Percentiles rank a stretch among this genome's conserved stretches.
These are phyloP conservation scores for Numida meleagris DNA, from an alignment of 2,113 vertebrate species.

Conservation along the genomic window DNA sequence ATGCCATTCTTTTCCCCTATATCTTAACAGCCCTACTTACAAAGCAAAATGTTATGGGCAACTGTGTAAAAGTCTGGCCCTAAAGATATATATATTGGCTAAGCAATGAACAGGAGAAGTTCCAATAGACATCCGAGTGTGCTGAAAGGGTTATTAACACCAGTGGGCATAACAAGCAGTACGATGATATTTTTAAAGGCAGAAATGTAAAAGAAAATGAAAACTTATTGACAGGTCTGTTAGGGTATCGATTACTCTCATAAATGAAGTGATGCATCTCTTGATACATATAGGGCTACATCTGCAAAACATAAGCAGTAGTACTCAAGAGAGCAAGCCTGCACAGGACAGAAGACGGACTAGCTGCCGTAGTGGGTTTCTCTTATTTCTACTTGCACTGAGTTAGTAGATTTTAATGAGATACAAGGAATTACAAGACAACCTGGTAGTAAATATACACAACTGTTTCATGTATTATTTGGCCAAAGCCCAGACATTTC, in stretches of 20 bases:
- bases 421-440: background rate
- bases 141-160: background rate
- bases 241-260: background rate
- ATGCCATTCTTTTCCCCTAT: background rate
- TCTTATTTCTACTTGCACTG: background rate
- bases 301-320: background rate
- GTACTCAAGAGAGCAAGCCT: background rate
- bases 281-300: background rate
- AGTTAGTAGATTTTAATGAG: background rate
- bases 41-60: constrained; percentile 17
- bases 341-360: background rate
- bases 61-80: constrained; percentile 3
- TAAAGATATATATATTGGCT: background rate
- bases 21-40: constrained; percentile 12
- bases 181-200: background rate
- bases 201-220: constrained; percentile 7
- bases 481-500: constrained; percentile 40
- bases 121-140: background rate
- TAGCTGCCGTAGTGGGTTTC: background rate
- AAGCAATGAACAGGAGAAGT: background rate
- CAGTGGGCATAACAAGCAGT: background rate
- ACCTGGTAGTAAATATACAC: background rate
- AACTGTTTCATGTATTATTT: constrained; percentile 1
- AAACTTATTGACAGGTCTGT: constrained; percentile 38
- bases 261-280: background rate